A percentile compares a stretch with the other conserved stretches of the same genome.
phyloP scores from a whole-genome alignment of 2,888 invertebrate species.

The Sisyra terminalis region DNA sequence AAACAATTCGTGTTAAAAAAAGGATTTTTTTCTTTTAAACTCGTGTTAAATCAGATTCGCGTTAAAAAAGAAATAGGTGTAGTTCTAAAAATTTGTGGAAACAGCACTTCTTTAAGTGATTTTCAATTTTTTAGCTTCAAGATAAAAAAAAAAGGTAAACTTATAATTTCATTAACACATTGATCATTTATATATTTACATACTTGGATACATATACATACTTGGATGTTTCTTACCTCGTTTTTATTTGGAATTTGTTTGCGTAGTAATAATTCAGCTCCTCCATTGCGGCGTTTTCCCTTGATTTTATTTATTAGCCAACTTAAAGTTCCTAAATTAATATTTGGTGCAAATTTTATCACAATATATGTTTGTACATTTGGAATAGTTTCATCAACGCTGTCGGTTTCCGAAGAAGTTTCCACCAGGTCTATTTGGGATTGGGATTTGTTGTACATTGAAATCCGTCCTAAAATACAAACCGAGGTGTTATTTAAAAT shows the following conservation, averaged over 20 bases:
- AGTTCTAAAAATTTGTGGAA: too few relatives aligned
- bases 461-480: background rate
- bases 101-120: too few relatives aligned
- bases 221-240: constrained; percentile 15
- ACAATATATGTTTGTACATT: constrained; percentile 33
- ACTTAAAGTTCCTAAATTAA: constrained; percentile 28
- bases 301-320: constrained; percentile 36
- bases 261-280: constrained; percentile 35
- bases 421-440: constrained; percentile 1
- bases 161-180: too few relatives aligned
- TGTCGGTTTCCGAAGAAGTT: constrained; percentile 5
- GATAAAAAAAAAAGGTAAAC: too few relatives aligned
- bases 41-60: too few relatives aligned
- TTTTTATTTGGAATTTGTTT: constrained; percentile 25
- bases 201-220: background rate
- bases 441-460: background rate
- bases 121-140: too few relatives aligned
- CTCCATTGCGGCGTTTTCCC: constrained; percentile 32
- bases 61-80: too few relatives aligned
- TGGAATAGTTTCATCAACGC: constrained; percentile 17
- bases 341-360: constrained; percentile 27
- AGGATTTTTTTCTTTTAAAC: too few relatives aligned
- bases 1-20: too few relatives aligned
- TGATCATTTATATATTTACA: background rate
- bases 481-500: background rate